phyloP scores from a whole-genome alignment of 1,140 invertebrate species.

The Pseudomyrmex concolor region DNA sequence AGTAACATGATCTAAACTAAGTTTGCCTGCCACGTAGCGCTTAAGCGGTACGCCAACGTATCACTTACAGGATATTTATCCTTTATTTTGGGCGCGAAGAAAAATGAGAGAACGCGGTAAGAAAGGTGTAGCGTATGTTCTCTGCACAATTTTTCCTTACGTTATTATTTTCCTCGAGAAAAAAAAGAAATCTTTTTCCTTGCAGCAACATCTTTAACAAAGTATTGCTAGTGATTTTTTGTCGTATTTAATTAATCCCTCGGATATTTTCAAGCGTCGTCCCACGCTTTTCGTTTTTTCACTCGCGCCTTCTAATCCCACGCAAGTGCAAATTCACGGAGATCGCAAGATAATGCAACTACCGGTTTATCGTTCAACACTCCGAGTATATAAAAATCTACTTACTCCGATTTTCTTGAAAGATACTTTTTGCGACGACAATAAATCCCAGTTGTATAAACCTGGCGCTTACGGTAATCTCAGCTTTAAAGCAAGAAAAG shows the following conservation, averaged over 20 bases:
- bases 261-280: neutral
- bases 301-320: neutral
- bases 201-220: neutral
- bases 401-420: constrained; percentile 10
- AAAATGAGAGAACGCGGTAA: constrained; percentile 13
- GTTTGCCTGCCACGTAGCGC: constrained; percentile 27
- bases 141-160: neutral
- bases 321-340: too few relatives aligned
- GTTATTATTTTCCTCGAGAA: neutral
- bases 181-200: neutral
- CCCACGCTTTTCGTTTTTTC: neutral
- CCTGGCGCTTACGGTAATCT: constrained; percentile 37
- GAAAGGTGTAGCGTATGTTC: neutral
- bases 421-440: constrained; percentile 16
- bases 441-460: constrained; percentile 16
- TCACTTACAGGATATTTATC: constrained; percentile 42
- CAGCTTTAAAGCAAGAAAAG: constrained; percentile 33
- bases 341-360: constrained; percentile 17
- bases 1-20: constrained; percentile 53
- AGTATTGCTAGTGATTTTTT: neutral
- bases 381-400: constrained; percentile 38
- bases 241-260: neutral
- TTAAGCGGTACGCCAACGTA: constrained; percentile 29
- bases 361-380: constrained; percentile 25
- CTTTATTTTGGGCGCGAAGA: constrained; percentile 15